phyloP scores from a whole-genome alignment of 2,888 invertebrate species.

The Cryptocephalus moraei region DNA sequence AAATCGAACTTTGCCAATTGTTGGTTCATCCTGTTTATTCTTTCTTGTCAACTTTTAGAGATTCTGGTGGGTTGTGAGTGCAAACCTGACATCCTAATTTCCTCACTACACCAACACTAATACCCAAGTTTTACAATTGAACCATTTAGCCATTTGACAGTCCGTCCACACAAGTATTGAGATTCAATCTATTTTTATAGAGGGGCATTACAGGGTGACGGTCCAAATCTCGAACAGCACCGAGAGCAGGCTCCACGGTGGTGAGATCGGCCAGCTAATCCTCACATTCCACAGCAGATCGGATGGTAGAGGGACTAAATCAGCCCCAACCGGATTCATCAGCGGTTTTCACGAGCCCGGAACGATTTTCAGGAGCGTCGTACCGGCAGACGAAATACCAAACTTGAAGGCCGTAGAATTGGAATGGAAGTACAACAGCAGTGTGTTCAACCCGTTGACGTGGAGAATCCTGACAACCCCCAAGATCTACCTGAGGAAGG shows the following conservation, averaged over 20 bases:
- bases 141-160: no score
- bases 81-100: no score
- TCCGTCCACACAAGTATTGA: neutral
- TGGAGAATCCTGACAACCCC: constrained; percentile 71
- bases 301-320: constrained; percentile 32
- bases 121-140: no score
- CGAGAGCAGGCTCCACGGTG: constrained; percentile 62
- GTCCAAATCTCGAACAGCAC: constrained; percentile 63
- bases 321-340: constrained; percentile 27
- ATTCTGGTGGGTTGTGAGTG: no score
- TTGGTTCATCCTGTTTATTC: no score
- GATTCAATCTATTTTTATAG: constrained; percentile 40
- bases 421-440: constrained; percentile 71
- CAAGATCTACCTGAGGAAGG: constrained; percentile 59
- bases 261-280: constrained; percentile 65
- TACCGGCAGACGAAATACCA: constrained; percentile 57
- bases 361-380: constrained; percentile 52
- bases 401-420: constrained; percentile 58
- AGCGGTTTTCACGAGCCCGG: constrained; percentile 60
- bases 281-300: constrained; percentile 55
- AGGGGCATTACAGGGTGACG: constrained; percentile 66
- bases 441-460: constrained; percentile 70
- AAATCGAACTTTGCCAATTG: no score
- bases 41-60: no score
- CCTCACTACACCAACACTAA: no score